A percentile compares a stretch with the other conserved stretches of the same genome.
Evolutionary conservation across 2,888 invertebrate genomes (phyloP).

Genomic region (Psylliodes chrysocephalus): DNA sequence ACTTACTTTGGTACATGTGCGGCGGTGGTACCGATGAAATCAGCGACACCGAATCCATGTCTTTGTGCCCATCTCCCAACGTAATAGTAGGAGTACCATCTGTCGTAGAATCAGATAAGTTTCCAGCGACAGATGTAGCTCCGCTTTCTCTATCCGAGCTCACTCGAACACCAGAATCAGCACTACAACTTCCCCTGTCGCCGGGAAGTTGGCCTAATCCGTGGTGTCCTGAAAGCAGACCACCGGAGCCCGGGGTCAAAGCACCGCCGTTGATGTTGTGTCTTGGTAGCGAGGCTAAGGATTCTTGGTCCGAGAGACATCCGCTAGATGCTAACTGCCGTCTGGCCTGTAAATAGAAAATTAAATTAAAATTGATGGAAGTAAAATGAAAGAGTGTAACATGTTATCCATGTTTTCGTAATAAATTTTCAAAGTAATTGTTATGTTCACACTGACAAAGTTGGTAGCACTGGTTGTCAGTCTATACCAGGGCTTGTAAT

Average conservation of each 20-base stretch:
- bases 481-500: no score
- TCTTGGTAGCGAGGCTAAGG: constrained; percentile 74
- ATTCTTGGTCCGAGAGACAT: constrained; percentile 86
- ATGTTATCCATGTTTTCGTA: no score
- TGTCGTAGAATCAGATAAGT: constrained; percentile 81
- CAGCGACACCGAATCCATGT: constrained; percentile 77
- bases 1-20: constrained; percentile 78
- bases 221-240: constrained; percentile 65
- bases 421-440: no score
- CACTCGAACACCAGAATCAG: constrained; percentile 86
- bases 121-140: constrained; percentile 85
- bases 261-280: constrained; percentile 71
- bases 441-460: no score
- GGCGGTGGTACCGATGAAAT: constrained; percentile 74
- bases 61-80: constrained; percentile 72
- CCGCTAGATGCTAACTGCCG: constrained; percentile 80
- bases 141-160: constrained; percentile 85
- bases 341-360: no score
- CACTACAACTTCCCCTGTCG: constrained; percentile 86
- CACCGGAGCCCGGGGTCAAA: constrained; percentile 70
- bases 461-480: no score
- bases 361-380: no score
- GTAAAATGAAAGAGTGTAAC: no score
- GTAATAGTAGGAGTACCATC: constrained; percentile 75
- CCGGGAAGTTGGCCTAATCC: constrained; percentile 67